These are phyloP conservation scores for Scaptodrosophila lebanonensis DNA, from an alignment of 1,140 invertebrate species.

Conservation along the genomic window DNA sequence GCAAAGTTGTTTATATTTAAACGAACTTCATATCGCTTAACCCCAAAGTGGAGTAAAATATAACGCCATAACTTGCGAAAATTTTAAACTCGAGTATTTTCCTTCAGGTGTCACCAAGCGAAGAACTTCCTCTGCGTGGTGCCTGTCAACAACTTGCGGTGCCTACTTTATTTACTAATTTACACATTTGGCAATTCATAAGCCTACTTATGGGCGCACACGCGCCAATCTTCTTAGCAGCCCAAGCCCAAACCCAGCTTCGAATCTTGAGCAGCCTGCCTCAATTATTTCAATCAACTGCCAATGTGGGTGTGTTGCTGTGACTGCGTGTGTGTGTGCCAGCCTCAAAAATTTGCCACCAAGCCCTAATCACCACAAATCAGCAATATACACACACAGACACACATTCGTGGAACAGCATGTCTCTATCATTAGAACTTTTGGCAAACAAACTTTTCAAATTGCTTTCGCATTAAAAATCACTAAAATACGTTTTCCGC, in stretches of 20 bases:
- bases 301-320: not conserved
- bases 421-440: conserved; percentile 47
- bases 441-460: conserved; percentile 51
- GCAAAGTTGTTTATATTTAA: no score
- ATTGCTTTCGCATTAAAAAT: conserved; percentile 68
- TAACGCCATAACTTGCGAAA: no score
- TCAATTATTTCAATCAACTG: conserved; percentile 50
- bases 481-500: conserved; percentile 58
- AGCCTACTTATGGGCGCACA: conserved; percentile 21
- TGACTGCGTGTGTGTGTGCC: conserved; percentile 18
- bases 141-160: conserved; percentile 27
- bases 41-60: no score
- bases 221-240: not conserved
- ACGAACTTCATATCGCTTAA: no score
- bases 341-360: conserved; percentile 22
- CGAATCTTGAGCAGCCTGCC: not conserved
- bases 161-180: conserved; percentile 24
- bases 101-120: no score
- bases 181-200: conserved; percentile 40
- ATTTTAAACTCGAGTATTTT: no score
- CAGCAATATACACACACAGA: not conserved
- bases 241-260: not conserved
- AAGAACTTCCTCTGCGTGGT: no score
- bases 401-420: no score
- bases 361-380: not conserved